Base-by-base conservation (phyloP, 2,888 invertebrate genomes). In the Cacoxenus indagator region DNA sequence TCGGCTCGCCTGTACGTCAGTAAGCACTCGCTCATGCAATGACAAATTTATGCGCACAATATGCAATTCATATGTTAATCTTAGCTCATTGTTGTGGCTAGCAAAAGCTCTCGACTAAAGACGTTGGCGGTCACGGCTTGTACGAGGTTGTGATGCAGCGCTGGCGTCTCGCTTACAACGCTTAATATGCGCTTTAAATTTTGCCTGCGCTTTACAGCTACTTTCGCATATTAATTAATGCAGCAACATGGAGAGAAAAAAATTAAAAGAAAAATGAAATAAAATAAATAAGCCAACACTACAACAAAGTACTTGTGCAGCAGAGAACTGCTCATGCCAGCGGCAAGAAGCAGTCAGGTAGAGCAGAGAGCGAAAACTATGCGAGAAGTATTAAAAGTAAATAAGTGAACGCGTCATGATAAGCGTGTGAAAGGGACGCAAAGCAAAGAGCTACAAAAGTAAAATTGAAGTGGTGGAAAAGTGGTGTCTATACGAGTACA, bases 31-130 rank as follows among this genome's bases (percentile, higher is more conserved):
- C 46, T 67, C 69, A 70, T 74, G 77, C 76, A 78, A 81, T 81
- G 77, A 68, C 73, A 81, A 81, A 82, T 81, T 81, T 81, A 82
- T 81, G 83, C 80, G 70, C 73, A 82, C 83, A 81, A 78, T 81
- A 71, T 70, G 81, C 75, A 77, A 81, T 82, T 82, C 80, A 78
- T 81, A 81, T 81, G 80, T 77, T 81, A 81, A 81, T 82, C 81
- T 48, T 17, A 43, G 19, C 29, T 70, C 79, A 82, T 73, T 65
- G 67, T 62, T 64, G 26, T 62, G 26, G 31, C 46, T 55, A 64
- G 66, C 70, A 67, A 67, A 61, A 22, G 37, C 22, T 17, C 31
- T n/a, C 24, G 59, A 37, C 9, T 55, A 17, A 59, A 19, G 31
- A 59, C 37, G 26, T 17, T 54, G 54, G 37, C 22, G 17, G 22